A percentile compares a stretch with the other conserved stretches of the same genome.
Conservation (phyloP, 1,140 invertebrate species). For the Papilio machaon region DNA sequence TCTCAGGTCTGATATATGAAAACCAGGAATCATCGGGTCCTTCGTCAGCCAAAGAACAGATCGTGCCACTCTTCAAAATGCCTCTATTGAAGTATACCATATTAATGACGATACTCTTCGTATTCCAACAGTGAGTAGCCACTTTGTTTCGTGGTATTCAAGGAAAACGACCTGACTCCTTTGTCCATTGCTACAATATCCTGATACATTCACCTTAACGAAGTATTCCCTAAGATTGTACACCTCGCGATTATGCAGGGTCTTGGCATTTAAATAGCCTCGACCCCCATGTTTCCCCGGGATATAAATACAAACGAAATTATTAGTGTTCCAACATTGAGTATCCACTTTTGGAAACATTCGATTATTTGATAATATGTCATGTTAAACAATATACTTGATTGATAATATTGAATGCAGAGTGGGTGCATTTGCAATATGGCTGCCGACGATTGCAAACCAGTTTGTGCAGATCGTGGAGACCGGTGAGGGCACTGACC, state of each 20-base stretch:
- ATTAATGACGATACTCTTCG: constrained; percentile 57
- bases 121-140: constrained; percentile 56
- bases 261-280: too few relatives aligned
- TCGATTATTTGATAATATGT: not conserved
- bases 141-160: too few relatives aligned
- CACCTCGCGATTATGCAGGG: too few relatives aligned
- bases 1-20: constrained; percentile 43
- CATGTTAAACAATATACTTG: too few relatives aligned
- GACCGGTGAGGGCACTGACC: constrained; percentile 55
- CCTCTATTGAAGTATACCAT: constrained; percentile 65
- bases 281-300: too few relatives aligned
- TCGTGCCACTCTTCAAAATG: constrained; percentile 59
- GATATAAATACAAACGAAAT: constrained; percentile 54
- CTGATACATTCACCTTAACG: too few relatives aligned
- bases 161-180: too few relatives aligned
- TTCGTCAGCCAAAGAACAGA: constrained; percentile 47
- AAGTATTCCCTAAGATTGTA: too few relatives aligned
- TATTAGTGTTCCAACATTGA: constrained; percentile 67
- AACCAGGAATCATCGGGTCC: constrained; percentile 25
- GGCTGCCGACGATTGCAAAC: constrained; percentile 67
- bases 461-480: constrained; percentile 60
- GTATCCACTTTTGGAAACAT: constrained; percentile 32
- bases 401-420: constrained; percentile 43
- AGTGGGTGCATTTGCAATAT: constrained; percentile 60
- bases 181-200: too few relatives aligned